A percentile compares a stretch with the other conserved stretches of the same genome.
Evolutionary conservation across 2,113 vertebrate genomes (phyloP).

Genomic region (Lipophrys pholis): DNA sequence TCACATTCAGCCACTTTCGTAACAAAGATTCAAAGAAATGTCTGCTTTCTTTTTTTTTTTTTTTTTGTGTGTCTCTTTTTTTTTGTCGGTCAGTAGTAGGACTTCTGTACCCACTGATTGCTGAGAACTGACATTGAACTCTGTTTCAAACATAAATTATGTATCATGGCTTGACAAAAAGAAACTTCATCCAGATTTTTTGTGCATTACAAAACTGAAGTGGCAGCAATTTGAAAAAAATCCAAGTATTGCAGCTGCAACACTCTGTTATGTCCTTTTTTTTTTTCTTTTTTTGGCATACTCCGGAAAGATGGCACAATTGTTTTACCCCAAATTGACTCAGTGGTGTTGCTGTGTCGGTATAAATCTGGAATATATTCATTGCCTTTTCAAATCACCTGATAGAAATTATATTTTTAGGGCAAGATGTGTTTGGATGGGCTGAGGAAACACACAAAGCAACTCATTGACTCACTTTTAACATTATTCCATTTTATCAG

Average conservation of each 20-base stretch:
- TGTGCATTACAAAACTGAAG: not conserved
- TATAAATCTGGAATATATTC: slow-evolving; percentile 1
- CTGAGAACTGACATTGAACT: slow-evolving; percentile 15
- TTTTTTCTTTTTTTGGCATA: not conserved
- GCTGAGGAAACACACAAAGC: not conserved
- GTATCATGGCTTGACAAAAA: slow-evolving; percentile 10
- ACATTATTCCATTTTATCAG: slow-evolving; percentile 11
- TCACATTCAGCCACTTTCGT: slow-evolving; percentile 38
- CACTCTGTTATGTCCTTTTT: not conserved
- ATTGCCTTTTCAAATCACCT: slow-evolving; percentile 8
- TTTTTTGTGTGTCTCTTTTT: not conserved
- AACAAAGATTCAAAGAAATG: slow-evolving; percentile 27
- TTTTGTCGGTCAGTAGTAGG: slow-evolving; percentile 10
- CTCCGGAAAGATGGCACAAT: slow-evolving; percentile 1
- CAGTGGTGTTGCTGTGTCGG: not conserved
- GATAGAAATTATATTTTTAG: not conserved
- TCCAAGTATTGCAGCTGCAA: not conserved
- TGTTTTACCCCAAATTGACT: not conserved
- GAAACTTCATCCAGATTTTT: not conserved
- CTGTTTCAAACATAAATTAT: slow-evolving; percentile 31
- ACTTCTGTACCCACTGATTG: slow-evolving; percentile 23
- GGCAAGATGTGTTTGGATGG: not conserved
- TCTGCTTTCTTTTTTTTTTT: not conserved
- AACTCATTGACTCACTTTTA: slow-evolving; percentile 16
- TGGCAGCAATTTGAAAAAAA: slow-evolving; percentile 6